Evolutionary conservation across 2,797 vertebrate species (phyloP).

Genomic region (Cygnus olor): DNA sequence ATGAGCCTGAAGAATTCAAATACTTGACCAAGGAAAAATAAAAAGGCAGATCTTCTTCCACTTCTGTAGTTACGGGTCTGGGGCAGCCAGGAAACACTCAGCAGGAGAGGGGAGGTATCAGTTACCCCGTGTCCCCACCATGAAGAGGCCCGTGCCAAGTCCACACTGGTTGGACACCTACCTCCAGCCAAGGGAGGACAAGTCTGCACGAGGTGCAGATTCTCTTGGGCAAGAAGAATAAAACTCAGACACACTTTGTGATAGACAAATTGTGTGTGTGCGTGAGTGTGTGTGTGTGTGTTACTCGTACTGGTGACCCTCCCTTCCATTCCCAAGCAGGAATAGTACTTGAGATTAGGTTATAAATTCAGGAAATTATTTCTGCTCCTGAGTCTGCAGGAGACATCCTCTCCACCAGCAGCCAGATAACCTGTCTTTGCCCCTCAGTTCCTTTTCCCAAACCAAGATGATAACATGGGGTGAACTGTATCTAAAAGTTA

Average conservation of each 20-base stretch:
- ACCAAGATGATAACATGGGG: not conserved
- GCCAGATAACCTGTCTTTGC: not conserved
- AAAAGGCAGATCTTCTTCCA: not conserved
- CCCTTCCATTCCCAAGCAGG: not conserved
- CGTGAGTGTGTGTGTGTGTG: too few species aligned
- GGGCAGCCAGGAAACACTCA: not conserved
- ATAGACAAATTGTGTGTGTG: not conserved
- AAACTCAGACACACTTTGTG: not conserved
- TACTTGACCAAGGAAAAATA: not conserved
- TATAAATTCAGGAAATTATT: not conserved
- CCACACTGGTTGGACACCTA: not conserved
- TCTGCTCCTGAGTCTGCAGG: not conserved
- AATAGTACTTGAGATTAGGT: not conserved
- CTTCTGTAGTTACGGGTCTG: not conserved
- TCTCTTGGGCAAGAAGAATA: not conserved
- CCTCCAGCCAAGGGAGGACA: not conserved
- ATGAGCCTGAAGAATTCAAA: not conserved
- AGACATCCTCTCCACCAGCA: not conserved
- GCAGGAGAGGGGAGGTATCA: not conserved
- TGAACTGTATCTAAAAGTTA: not conserved
- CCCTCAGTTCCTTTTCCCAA: not conserved
- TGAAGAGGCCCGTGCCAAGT: not conserved
- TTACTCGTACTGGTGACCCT: not conserved
- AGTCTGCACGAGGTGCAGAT: fast-evolving
- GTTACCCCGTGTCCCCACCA: fast-evolving